Evolutionary conservation across 2,797 vertebrate species (phyloP), one percentile per base, ranked within the genome.

Genomic region (Sebastes kiyomatsui): DNA sequence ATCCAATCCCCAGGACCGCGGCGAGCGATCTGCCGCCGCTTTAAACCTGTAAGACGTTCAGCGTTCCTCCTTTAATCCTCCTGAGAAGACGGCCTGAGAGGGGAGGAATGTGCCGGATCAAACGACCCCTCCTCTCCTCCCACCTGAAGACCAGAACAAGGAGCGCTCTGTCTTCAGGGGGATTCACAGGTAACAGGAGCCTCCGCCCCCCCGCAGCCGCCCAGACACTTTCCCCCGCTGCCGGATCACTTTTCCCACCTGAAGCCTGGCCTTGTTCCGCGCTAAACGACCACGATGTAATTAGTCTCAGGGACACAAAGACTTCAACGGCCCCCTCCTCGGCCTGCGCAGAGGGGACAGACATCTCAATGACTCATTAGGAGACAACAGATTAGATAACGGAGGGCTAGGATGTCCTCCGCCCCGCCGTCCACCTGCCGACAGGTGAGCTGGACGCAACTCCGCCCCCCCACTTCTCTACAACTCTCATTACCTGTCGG

Each of bases 381-480:
- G 82, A 96, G 94, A 95, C 92, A 72, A 70, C 82, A 91, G 94
- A 93, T 96, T 91, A 95, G 94, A 96, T 95, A 94, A 88, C 23
- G n/a, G 2, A 1, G 70, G 87, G 90, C 73, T 95, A 88, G 75
- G 83, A 83, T 95, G 84, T 95, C 94, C 76, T 71, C 75, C 10
- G 58, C 60, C 73, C 81, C 66, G 90, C 80, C 59, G 38, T 72
- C 87, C 95, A 96, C 94, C 94, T 96, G 95, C 85, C 76, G 8
- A 67, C 79, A 93, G 92, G 92, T 93, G 87, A 92, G 55, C 87
- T 27, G 62, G 76, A 52, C 28, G 1, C 67, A 75, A 70, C 77
- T 12, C 80, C 32, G 4, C 68, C 67, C 67, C 67, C 75, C 14
- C 11, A 56, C 80, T 68, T 46, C 83, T 66, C 49, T 32, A 52